Conservation (phyloP, 92 coral and sea anemone species). For the Meandrina meandrites region DNA sequence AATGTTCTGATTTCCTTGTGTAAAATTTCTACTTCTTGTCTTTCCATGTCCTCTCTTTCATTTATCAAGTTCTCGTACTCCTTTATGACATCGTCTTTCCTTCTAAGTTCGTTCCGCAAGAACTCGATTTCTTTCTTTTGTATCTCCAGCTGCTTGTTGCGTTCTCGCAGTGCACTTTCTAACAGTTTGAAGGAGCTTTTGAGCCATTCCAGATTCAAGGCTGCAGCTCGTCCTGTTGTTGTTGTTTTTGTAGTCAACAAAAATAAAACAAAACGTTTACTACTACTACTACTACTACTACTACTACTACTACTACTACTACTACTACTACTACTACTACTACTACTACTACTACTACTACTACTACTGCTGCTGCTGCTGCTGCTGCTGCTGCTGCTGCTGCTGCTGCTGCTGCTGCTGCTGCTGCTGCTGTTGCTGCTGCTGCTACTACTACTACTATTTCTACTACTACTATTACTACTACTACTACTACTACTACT, state of each 20-base stretch:
- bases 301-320: no score
- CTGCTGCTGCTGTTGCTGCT: no score
- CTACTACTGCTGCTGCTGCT: no score
- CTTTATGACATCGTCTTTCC: conserved; percentile 90
- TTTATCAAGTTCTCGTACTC: conserved; percentile 93
- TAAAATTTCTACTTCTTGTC: conserved; percentile 77
- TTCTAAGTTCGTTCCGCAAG: conserved; percentile 86
- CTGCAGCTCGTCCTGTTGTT: conserved; percentile 79
- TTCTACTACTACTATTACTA: no score
- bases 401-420: no score
- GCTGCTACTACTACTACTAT: no score
- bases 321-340: no score
- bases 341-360: no score
- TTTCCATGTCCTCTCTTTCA: conserved; percentile 91
- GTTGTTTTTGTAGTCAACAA: background rate
- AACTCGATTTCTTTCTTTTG: conserved; percentile 92
- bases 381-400: no score
- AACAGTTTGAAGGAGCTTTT: conserved; percentile 87
- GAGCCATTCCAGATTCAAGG: conserved; percentile 88
- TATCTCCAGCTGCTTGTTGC: conserved; percentile 95
- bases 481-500: no score
- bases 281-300: no score
- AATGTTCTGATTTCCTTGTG: conserved; percentile 81
- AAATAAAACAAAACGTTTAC: background rate
- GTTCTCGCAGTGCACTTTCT: conserved; percentile 89